Evolutionary conservation across 2,113 vertebrate genomes (phyloP).

Genomic region (Rattus norvegicus): GRCr8 NC_086034.1:31414501-31415000

Average conservation of each 20-base stretch:
- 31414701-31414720: no score
- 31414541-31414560: background rate
- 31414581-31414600: background rate
- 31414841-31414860: background rate
- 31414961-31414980: background rate
- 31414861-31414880: background rate
- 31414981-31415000: background rate
- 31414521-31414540: no score
- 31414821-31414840: background rate
- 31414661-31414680: no score
- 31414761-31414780: background rate
- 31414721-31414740: background rate
- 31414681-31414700: background rate
- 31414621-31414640: no score
- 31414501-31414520: no score
- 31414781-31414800: background rate
- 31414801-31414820: background rate
- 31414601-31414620: fast-evolving
- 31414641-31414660: background rate
- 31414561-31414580: no score
- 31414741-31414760: no score
- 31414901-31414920: background rate
- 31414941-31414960: background rate
- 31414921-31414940: background rate
- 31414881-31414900: background rate